Evolutionary conservation across 2,888 invertebrate genomes (phyloP).

Genomic region (Tribolium freemani): DNA sequence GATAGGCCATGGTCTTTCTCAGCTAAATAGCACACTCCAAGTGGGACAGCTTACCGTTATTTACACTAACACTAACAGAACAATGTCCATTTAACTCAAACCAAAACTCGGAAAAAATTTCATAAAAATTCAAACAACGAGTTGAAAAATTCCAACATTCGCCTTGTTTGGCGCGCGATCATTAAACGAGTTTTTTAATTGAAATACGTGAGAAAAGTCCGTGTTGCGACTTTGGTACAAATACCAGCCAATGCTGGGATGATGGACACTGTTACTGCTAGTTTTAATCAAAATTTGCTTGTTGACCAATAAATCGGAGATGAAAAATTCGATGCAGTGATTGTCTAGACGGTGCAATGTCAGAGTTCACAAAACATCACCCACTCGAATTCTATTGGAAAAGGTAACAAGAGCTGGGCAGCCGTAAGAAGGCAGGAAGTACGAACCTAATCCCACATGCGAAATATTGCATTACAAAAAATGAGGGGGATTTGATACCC

Average conservation of each 20-base stretch:
- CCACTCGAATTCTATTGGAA: constrained; percentile 6
- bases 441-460: constrained; percentile 28
- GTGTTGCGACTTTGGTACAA: constrained; percentile 4
- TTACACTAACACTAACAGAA: constrained; percentile 54
- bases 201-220: constrained; percentile 34
- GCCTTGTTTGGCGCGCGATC: constrained; percentile 19
- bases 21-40: not conserved
- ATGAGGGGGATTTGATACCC: not conserved
- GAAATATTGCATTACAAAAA: constrained; percentile 38
- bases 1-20: constrained; percentile 44
- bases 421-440: constrained; percentile 35
- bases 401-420: constrained; percentile 16
- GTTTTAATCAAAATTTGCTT: not conserved
- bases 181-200: constrained; percentile 22
- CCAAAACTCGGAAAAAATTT: constrained; percentile 25
- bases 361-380: constrained; percentile 45
- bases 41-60: constrained; percentile 1
- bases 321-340: constrained; percentile 41
- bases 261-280: not conserved
- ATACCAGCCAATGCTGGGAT: constrained; percentile 4
- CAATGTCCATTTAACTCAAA: constrained; percentile 55
- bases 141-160: constrained; percentile 24
- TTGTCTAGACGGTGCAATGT: constrained; percentile 55
- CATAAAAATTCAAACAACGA: constrained; percentile 13
- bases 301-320: not conserved